Base-by-base conservation (phyloP, 2,888 invertebrate genomes). In the Torymus aiolomorphi region DNA sequence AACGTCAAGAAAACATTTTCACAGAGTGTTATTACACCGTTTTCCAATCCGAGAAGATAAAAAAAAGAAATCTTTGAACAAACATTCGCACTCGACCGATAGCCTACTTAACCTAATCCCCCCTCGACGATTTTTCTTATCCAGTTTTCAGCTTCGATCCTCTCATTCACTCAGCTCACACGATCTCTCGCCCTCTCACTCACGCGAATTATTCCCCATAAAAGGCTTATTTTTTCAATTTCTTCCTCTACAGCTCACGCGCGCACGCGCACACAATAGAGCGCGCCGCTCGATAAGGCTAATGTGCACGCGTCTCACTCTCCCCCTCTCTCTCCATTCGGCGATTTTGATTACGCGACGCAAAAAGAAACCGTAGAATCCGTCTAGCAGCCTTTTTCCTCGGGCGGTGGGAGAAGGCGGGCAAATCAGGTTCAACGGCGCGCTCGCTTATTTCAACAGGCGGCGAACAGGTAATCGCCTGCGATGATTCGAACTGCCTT, bases 401-500 rank as follows among this genome's bases (percentile, higher is more conserved):
- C n/a, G 52, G 11, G 14, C 24, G 31, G 31, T 12, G 24, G 62
- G 62, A 62, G n/a, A 12, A 24, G 11, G 20, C 12, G 42, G 31
- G 57, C n/a, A 54, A 70, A 70, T 70, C 69, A 63, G 56, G 76
- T 49, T 56, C 54, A 54, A 12, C 12, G 18, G 8, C n/a, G 54
- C 52, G 2, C 10, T 18, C 51, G 51, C 61, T 78, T 72, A 66
- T 69, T 62, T 18, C 42, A 69, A 69, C 62, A 59, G 61, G 67
- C 62, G 65, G 52, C 49, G 57, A 70, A 57, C 71, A 73, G 67
- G 72, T 78, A 78, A 78, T 78, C 78, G 61, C 16, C 16, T 14
- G 73, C 49, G 67, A 73, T 67, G 78, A 78, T 78, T 78, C 63
- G 69, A 59, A 54, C 59, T 62, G 20, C 62, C 76, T 70, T 42